Percentiles rank a stretch among this genome's conserved stretches.
Evolutionary conservation across 2,888 invertebrate species (phyloP).

Genomic region (Hydroisotoma schaefferi): DNA sequence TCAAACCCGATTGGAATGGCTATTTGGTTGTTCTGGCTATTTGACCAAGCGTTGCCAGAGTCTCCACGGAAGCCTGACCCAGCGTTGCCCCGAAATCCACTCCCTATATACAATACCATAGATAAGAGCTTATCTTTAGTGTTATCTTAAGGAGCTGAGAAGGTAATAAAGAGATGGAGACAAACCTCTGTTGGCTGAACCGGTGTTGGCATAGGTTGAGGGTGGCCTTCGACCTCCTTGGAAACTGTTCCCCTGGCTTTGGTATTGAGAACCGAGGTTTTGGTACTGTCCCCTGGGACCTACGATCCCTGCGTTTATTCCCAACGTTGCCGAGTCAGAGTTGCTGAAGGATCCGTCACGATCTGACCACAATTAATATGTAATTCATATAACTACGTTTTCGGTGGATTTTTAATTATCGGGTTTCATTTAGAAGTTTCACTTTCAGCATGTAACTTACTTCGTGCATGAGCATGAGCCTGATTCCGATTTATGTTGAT

Average conservation of each 20-base stretch:
- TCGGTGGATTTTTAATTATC: not conserved
- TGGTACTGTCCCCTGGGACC: constrained; percentile 12
- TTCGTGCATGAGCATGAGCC: constrained; percentile 20
- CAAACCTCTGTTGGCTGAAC: no score
- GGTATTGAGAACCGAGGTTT: constrained; percentile 12
- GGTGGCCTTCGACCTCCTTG: constrained; percentile 25
- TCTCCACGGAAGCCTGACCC: constrained; percentile 20
- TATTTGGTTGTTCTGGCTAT: constrained; percentile 23
- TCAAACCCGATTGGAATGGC: constrained; percentile 23
- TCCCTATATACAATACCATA: not conserved
- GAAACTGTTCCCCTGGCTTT: constrained; percentile 16
- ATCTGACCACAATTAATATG: not conserved
- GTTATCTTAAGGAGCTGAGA: not conserved
- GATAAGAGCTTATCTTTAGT: no score
- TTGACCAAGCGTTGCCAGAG: constrained; percentile 12
- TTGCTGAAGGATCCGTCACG: constrained; percentile 14
- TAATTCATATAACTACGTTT: not conserved
- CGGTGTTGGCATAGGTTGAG: constrained; percentile 28
- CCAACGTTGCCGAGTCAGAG: constrained; percentile 19
- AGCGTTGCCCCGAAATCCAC: constrained; percentile 17
- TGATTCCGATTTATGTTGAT: constrained; percentile 27
- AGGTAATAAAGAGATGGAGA: no score
- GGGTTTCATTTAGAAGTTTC: not conserved
- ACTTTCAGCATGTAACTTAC: constrained; percentile 10
- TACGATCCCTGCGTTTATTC: constrained; percentile 27